These are phyloP conservation scores for Stenotaenia linearis DNA, from an alignment of 2,888 invertebrate genomes.

Conservation along the genomic window DNA sequence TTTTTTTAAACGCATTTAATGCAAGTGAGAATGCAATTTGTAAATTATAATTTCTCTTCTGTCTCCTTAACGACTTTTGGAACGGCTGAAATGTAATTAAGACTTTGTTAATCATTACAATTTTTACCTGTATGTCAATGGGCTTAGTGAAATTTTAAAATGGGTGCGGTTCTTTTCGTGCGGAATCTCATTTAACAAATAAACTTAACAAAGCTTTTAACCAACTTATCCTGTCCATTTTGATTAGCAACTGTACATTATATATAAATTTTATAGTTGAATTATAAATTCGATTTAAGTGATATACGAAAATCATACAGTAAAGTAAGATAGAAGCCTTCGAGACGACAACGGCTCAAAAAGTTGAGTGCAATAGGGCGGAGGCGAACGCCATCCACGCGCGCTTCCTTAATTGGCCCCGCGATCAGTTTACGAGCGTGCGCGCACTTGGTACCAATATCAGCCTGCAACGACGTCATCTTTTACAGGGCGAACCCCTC, in stretches of 20 bases:
- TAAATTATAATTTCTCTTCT: too few relatives aligned
- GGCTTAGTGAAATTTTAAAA: too few relatives aligned
- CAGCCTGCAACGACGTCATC: constrained; percentile 17
- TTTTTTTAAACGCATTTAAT: too few relatives aligned
- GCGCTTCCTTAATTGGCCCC: constrained; percentile 19
- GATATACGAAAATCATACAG: background rate
- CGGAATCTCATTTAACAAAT: too few relatives aligned
- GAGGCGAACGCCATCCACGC: constrained; percentile 5
- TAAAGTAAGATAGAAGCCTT: constrained; percentile 3
- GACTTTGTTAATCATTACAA: too few relatives aligned
- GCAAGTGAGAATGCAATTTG: too few relatives aligned
- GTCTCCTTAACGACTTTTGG: background rate
- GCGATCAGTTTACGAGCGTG: constrained; percentile 17
- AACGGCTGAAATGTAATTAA: background rate
- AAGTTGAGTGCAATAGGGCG: constrained; percentile 4
- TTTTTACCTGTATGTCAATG: too few relatives aligned
- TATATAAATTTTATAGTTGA: too few relatives aligned
- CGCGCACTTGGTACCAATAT: constrained; percentile 24
- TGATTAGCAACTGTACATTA: too few relatives aligned
- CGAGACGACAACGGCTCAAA: background rate
- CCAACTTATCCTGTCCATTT: too few relatives aligned
- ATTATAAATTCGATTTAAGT: background rate
- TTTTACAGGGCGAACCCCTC: constrained; percentile 23
- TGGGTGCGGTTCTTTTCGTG: too few relatives aligned
- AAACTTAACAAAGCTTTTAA: too few relatives aligned